Percentiles rank a stretch among this genome's conserved stretches.
These are phyloP conservation scores for Grus americana DNA, from an alignment of 2,113 vertebrate species.

Conservation along the genomic window DNA sequence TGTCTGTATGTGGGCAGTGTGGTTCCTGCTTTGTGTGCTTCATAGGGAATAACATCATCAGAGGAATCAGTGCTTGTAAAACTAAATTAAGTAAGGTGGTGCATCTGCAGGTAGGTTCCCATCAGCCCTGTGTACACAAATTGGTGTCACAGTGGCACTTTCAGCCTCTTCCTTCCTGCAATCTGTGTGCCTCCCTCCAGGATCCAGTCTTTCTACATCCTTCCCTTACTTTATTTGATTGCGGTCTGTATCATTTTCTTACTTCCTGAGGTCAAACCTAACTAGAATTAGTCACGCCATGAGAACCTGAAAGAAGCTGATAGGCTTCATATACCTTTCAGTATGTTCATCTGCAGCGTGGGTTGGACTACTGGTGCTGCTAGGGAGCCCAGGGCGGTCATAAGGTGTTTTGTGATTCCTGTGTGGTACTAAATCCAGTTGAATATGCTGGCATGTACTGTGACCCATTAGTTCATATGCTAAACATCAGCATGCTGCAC, in stretches of 20 bases:
- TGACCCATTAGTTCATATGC: background rate
- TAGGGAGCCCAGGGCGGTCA: background rate
- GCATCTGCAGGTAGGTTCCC: background rate
- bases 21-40: background rate
- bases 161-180: background rate
- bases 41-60: background rate
- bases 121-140: background rate
- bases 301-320: background rate
- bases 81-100: background rate
- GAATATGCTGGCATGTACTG: background rate
- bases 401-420: background rate
- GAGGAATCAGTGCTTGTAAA: slow-evolving; percentile 25
- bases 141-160: background rate
- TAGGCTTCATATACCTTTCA: background rate
- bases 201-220: background rate
- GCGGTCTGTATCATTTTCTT: background rate
- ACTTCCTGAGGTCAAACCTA: background rate
- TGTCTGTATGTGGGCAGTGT: background rate
- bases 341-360: background rate
- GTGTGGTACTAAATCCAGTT: background rate
- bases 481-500: background rate
- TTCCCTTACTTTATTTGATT: background rate
- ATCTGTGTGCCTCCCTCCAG: background rate
- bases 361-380: background rate
- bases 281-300: background rate